Evolutionary conservation across 1,140 invertebrate species (phyloP), one percentile per base, ranked within the genome.

Genomic region (Macrocentrus cingulum): DNA sequence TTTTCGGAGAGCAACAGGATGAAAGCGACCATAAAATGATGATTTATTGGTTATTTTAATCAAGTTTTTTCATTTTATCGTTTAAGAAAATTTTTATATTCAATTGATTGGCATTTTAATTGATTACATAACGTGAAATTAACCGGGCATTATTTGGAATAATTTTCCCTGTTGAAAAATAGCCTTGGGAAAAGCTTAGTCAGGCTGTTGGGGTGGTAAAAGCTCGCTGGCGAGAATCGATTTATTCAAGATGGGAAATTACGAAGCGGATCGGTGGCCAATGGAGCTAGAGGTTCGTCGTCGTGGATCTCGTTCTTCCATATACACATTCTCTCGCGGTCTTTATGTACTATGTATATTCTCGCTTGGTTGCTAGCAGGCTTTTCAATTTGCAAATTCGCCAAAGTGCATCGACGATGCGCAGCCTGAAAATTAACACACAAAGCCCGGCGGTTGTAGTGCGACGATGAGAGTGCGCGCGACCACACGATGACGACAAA

Each of bases 361-460:
- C 16, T 1, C 46, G 1, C 23, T 32, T 6, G 7, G 20, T 29
- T 36, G 49, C 20, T 48, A 48, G 7, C 46, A 50, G 41, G 51
- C 51, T 55, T 60, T 60, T 54, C 51, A 60, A 60, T 60, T 60
- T 60, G 51, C 58, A 60, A 60, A 60, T 60, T 55, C 52, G 45
- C 44, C 41, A 54, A 59, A 59, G 57, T 59, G 57, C 57, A 59
- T 59, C 42, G 57, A 46, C 57, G 49, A 59, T 53, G 50, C 19
- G 23, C 45, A 41, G 49, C 32, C 29, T 46, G 32, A 53, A 61
- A 56, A 61, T 61, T 60, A 55, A 55, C 58, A 60, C 58, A 60
- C 58, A 55, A 60, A 55, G n/a, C 20, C 18, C 18, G 20, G 19
- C n/a, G n/a, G n/a, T n/a, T n/a, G n/a, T n/a, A n/a, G n/a, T n/a